Conservation (phyloP, 2,113 vertebrate species). For the Recurvirostra avosetta region DNA sequence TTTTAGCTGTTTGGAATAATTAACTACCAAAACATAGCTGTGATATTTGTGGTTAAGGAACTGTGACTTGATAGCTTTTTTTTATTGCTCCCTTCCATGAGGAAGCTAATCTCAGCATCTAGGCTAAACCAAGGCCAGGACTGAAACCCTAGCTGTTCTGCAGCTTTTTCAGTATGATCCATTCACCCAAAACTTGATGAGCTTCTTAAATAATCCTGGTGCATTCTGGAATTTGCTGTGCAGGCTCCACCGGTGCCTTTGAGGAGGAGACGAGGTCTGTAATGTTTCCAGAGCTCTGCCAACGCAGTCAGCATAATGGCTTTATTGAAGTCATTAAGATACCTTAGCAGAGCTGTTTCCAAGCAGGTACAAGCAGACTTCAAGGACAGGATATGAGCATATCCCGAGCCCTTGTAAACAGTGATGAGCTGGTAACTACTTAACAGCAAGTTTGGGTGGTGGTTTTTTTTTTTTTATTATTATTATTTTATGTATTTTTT, state of each 20-base stretch:
- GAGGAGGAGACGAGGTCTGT: background rate
- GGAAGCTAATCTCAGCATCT: background rate
- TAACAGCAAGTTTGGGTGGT: background rate
- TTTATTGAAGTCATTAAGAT: background rate
- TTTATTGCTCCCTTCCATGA: background rate
- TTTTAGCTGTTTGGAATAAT: background rate
- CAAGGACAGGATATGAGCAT: background rate
- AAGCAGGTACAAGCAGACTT: background rate
- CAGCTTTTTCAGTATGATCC: background rate
- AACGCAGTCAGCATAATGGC: background rate
- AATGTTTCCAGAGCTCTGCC: conserved; percentile 1
- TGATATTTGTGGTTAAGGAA: background rate
- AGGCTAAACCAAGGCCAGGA: background rate
- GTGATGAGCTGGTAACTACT: background rate
- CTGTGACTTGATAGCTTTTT: background rate
- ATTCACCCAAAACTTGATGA: background rate
- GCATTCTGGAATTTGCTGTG: background rate
- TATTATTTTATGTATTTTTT: background rate
- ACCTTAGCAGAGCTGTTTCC: background rate
- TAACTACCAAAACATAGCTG: background rate
- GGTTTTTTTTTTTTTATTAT: background rate
- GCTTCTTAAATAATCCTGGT: background rate
- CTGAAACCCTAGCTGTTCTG: background rate
- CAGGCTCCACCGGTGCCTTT: background rate
- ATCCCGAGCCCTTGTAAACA: background rate